phyloP scores from a whole-genome alignment of 2,797 vertebrate species.

The Cirrhinus mrigala region DNA sequence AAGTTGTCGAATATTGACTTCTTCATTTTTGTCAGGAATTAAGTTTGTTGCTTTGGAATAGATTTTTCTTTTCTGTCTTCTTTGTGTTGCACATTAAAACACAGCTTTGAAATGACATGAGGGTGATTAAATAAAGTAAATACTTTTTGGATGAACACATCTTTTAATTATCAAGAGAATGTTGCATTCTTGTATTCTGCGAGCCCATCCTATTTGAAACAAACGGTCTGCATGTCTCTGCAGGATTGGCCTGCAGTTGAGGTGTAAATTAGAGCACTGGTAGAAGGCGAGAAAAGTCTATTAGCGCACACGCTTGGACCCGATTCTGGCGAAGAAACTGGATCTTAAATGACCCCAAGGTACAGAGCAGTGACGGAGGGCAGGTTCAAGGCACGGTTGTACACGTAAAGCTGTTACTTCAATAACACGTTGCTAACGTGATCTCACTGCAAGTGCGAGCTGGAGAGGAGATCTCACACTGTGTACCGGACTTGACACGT shows the following conservation, averaged over 20 bases:
- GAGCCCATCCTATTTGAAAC: slow-evolving; percentile 26
- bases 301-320: slow-evolving; percentile 17
- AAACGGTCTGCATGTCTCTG: slow-evolving; percentile 42
- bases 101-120: not conserved
- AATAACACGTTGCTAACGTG: slow-evolving; percentile 44
- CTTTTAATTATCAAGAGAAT: slow-evolving; percentile 8
- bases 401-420: slow-evolving; percentile 46
- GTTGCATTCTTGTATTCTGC: slow-evolving; percentile 14
- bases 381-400: slow-evolving; percentile 35
- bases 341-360: slow-evolving; percentile 47
- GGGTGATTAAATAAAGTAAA: not conserved
- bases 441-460: slow-evolving; percentile 23
- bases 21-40: not conserved
- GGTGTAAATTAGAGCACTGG: slow-evolving; percentile 36
- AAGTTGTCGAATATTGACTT: too few relatives aligned
- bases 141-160: not conserved
- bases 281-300: slow-evolving; percentile 28
- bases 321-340: not conserved
- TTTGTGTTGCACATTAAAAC: not conserved
- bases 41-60: not conserved
- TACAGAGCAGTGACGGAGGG: slow-evolving; percentile 26
- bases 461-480: slow-evolving; percentile 43
- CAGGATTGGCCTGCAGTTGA: slow-evolving; percentile 65
- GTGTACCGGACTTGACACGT: slow-evolving; percentile 48
- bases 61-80: not conserved